Conservation (phyloP, 1,140 invertebrate species). For the Spodoptera frugiperda region DNA sequence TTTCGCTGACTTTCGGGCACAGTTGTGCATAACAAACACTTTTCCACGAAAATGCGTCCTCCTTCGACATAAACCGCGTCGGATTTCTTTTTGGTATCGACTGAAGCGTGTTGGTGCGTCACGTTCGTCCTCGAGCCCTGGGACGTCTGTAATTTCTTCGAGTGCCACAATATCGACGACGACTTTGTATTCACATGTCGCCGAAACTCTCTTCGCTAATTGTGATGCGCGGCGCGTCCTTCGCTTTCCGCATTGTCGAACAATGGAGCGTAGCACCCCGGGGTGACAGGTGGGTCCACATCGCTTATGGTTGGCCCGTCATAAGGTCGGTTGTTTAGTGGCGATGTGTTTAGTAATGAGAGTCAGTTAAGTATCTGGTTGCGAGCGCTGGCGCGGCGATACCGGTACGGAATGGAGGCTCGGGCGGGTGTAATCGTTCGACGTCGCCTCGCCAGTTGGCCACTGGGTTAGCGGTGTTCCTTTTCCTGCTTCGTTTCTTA, state of each 20-base stretch:
- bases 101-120: slow-evolving; percentile 55
- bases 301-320: slow-evolving; percentile 60
- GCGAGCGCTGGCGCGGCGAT: slow-evolving; percentile 70
- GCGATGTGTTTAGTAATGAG: slow-evolving; percentile 59
- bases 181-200: slow-evolving; percentile 77
- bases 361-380: slow-evolving; percentile 57
- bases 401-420: slow-evolving; percentile 78
- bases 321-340: slow-evolving; percentile 61
- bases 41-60: slow-evolving; percentile 57
- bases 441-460: slow-evolving; percentile 79
- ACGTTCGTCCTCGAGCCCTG: slow-evolving; percentile 68
- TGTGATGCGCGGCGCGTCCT: slow-evolving; percentile 75
- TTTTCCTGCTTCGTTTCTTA: slow-evolving; percentile 81
- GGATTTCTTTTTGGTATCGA: slow-evolving; percentile 62
- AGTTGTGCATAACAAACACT: slow-evolving; percentile 70
- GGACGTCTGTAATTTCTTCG: slow-evolving; percentile 64
- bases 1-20: slow-evolving; percentile 73
- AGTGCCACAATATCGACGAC: slow-evolving; percentile 61
- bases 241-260: slow-evolving; percentile 79
- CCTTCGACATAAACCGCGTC: slow-evolving; percentile 58
- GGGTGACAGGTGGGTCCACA: slow-evolving; percentile 70
- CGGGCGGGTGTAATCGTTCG: slow-evolving; percentile 70
- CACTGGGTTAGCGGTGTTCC: slow-evolving; percentile 83
- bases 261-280: slow-evolving; percentile 72
- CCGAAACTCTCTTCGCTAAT: slow-evolving; percentile 83